Percentiles rank a stretch among this genome's conserved stretches.
Evolutionary conservation across 2,113 vertebrate genomes (phyloP).

Genomic region (Eclectus roratus): DNA sequence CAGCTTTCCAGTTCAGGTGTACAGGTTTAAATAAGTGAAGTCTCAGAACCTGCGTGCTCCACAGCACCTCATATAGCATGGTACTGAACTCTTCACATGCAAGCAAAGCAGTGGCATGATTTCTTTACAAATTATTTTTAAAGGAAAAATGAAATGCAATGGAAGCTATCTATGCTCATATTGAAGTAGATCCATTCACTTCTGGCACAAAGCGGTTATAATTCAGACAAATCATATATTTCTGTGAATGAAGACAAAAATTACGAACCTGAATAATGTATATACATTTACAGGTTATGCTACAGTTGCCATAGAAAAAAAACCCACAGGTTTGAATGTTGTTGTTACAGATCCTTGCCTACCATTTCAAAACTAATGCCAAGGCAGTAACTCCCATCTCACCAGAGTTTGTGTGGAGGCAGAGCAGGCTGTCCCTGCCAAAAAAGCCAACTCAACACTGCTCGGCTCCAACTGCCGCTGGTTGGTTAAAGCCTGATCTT

Average conservation of each 20-base stretch:
- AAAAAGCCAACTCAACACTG: fast-evolving
- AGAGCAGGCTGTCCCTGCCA: not conserved
- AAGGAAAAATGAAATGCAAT: not conserved
- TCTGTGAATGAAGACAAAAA: not conserved
- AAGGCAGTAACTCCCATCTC: not conserved
- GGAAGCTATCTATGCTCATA: not conserved
- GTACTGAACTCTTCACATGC: not conserved
- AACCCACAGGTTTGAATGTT: not conserved
- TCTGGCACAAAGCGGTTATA: not conserved
- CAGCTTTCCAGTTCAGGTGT: fast-evolving
- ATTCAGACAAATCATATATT: not conserved
- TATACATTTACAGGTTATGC: not conserved
- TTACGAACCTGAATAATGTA: not conserved
- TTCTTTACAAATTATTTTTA: not conserved
- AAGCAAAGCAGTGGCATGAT: not conserved
- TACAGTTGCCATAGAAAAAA: not conserved
- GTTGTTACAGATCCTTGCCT: not conserved
- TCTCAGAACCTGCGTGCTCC: fast-evolving
- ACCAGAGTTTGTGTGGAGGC: no score
- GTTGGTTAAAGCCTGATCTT: not conserved
- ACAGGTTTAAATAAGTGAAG: not conserved
- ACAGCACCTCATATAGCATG: not conserved
- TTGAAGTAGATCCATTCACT: not conserved
- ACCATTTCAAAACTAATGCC: not conserved
- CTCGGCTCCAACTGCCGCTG: fast-evolving